Evolutionary conservation across 2,113 vertebrate species (phyloP), one percentile per base, ranked within the genome.

Genomic region (Lanius ludovicianus): DNA sequence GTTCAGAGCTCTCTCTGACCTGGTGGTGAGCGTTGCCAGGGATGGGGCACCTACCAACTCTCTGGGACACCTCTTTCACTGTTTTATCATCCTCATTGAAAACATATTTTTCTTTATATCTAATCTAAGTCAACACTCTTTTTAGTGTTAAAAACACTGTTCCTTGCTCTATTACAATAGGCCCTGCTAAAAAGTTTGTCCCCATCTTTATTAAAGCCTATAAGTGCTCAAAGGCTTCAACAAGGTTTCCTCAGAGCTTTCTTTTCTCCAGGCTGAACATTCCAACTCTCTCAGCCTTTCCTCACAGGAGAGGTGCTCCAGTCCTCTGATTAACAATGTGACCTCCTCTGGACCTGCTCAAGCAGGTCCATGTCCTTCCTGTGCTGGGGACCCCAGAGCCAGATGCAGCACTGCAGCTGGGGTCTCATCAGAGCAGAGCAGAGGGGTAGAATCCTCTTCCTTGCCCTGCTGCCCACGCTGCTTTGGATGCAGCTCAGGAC

Each of bases 21-120:
- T 50, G 12, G 50, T 7, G 8, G 1, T 1, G 0, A 65, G 44
- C 0, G 0, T 33, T 81, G 20, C 19, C 27, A 9, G 19, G n/a
- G 10, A n/a, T 47, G 28, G 8, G 30, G 27, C 27, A 59, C 31
- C 22, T 33, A 28, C 12, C 18, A 6, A 10, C 28, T 27, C 15
- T 44, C 76, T 37, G 27, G 12, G 27, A 31, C 14, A 35, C 8
- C 7, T 44, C 22, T 89, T 81, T 42, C 23, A 24, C 18, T 12
- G 1, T 65, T 81, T 57, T 39, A 37, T 33, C 37, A 16, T 65
- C 10, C 24, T 55, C 13, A 15, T 44, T 52, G 19, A n/a, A 52
- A 59, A 14, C 16, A 28, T 53, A 3, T n/a, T 41, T 52, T 47
- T 64, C 6, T 49, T 57, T 37, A 14, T 16, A 33, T 15, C 17